phyloP scores from a whole-genome alignment of 2,888 invertebrate species.

The Dryobota labecula region DNA sequence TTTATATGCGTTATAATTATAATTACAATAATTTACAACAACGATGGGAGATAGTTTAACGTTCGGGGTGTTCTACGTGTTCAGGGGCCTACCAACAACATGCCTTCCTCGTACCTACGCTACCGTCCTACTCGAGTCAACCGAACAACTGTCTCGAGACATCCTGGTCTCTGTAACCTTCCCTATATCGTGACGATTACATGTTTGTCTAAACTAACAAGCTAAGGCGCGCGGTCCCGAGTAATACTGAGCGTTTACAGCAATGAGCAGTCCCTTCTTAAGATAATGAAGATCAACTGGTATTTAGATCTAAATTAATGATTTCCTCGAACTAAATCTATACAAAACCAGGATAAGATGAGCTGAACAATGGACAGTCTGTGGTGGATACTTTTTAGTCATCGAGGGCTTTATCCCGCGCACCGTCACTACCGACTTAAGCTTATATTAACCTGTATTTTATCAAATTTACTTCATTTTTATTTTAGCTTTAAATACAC shows the following conservation, averaged over 20 bases:
- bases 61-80: conserved; percentile 59
- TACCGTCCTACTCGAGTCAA: conserved; percentile 47
- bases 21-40: conserved; percentile 67
- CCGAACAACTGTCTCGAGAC: conserved; percentile 37
- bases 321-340: conserved; percentile 18
- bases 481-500: conserved; percentile 83
- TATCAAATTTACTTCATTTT: conserved; percentile 75
- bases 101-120: conserved; percentile 48
- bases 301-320: conserved; percentile 10
- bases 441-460: conserved; percentile 78
- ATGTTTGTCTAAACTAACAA: conserved; percentile 66
- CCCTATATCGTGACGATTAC: conserved; percentile 60
- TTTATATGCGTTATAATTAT: conserved; percentile 52
- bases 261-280: conserved; percentile 53
- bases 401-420: conserved; percentile 72
- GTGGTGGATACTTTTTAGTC: conserved; percentile 27
- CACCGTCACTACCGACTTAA: conserved; percentile 84
- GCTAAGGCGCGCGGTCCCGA: conserved; percentile 79
- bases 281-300: conserved; percentile 10
- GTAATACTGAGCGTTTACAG: conserved; percentile 72
- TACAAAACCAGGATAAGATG: conserved; percentile 18
- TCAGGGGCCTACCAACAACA: conserved; percentile 63
- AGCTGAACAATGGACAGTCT: conserved; percentile 37
- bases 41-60: conserved; percentile 66
- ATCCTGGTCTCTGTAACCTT: conserved; percentile 57